Percentiles rank a stretch among this genome's conserved stretches.
phyloP scores from a whole-genome alignment of 1,140 invertebrate species.

The Philotrypesis tridentata region DNA sequence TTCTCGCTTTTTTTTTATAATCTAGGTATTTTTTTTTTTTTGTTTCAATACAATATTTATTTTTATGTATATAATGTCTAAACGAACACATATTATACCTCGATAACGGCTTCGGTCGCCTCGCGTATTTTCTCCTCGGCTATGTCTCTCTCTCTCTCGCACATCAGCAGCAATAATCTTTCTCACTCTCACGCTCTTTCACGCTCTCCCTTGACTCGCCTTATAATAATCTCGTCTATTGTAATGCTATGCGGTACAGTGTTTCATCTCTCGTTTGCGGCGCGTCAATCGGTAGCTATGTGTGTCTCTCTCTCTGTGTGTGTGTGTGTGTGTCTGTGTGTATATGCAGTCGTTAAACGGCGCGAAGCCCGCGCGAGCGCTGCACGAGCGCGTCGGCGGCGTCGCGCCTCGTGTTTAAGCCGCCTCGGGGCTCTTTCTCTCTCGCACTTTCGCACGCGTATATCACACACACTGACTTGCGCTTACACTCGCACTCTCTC shows the following conservation, averaged over 20 bases:
- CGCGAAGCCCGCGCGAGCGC: background rate
- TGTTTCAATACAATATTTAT: constrained; percentile 57
- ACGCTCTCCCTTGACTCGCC: background rate
- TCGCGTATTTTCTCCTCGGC: background rate
- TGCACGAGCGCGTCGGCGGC: background rate
- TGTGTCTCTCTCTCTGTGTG: too few relatives aligned
- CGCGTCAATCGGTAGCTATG: constrained; percentile 3
- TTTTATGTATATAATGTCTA: constrained; percentile 67
- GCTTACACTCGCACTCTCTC: background rate
- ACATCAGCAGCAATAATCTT: too few relatives aligned
- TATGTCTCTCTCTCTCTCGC: constrained; percentile 25
- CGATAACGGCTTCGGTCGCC: constrained; percentile 58
- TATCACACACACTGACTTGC: background rate
- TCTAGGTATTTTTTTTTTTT: too few relatives aligned
- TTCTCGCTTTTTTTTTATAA: constrained; percentile 19
- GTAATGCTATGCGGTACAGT: constrained; percentile 23
- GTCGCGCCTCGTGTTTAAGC: background rate
- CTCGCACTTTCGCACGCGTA: background rate
- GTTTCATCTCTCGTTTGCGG: constrained; percentile 6
- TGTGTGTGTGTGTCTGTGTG: too few relatives aligned
- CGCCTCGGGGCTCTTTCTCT: background rate
- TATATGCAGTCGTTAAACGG: constrained; percentile 19
- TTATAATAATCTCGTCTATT: constrained; percentile 43
- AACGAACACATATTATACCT: constrained; percentile 70
- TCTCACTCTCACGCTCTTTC: constrained; percentile 22